These are phyloP conservation scores for Pipistrellus kuhlii DNA, from an alignment of 2,797 vertebrate genomes.

Conservation along the genomic window DNA sequence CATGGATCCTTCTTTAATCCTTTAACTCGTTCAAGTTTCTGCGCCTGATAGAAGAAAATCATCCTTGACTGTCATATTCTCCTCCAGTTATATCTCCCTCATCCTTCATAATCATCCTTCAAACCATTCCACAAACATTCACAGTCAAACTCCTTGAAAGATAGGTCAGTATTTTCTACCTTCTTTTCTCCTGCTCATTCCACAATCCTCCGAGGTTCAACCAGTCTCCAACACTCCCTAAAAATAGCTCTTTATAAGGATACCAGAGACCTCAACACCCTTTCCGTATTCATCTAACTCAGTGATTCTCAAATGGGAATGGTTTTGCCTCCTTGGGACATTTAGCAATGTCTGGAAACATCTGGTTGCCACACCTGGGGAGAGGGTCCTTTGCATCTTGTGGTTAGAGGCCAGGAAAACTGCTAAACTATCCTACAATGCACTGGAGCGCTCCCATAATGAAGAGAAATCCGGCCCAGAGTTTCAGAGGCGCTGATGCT, in stretches of 20 bases:
- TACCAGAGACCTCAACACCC: background rate
- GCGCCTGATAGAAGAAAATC: background rate
- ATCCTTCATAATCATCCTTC: background rate
- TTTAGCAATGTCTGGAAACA: background rate
- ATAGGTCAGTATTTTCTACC: background rate
- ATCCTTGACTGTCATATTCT: background rate
- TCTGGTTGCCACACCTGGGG: background rate
- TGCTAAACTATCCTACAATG: background rate
- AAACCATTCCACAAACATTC: background rate
- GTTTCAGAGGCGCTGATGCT: background rate
- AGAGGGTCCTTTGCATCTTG: background rate
- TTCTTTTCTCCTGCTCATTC: background rate
- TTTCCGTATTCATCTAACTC: background rate
- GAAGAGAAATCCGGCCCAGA: background rate
- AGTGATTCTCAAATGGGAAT: background rate
- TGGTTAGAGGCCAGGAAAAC: background rate
- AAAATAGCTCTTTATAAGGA: background rate
- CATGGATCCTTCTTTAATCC: background rate
- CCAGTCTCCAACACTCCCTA: background rate
- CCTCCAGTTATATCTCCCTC: background rate
- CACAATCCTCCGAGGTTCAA: background rate
- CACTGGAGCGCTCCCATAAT: background rate
- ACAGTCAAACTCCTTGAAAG: background rate
- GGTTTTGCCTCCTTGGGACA: background rate
- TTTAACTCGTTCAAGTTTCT: background rate